phyloP scores from a whole-genome alignment of 2,888 invertebrate species.

The Aromia moschata region DNA sequence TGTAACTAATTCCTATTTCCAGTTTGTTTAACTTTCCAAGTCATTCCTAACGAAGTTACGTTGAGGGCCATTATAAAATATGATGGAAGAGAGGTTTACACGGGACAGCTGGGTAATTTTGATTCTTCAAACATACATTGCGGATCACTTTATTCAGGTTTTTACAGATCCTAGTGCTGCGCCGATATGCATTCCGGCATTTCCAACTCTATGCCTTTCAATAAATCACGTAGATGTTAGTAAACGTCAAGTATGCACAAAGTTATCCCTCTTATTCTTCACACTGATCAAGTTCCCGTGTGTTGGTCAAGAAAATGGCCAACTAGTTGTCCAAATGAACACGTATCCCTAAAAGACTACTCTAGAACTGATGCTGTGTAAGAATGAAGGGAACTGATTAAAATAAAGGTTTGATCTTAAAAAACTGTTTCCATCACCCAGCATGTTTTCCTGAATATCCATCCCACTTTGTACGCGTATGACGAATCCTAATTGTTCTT shows the following conservation, averaged over 20 bases:
- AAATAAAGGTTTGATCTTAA: too few relatives aligned
- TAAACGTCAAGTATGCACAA: conserved; percentile 41
- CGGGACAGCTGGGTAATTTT: conserved; percentile 40
- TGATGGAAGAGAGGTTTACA: conserved; percentile 33
- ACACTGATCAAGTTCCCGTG: conserved; percentile 45
- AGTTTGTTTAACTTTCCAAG: conserved; percentile 36
- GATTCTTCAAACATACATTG: not conserved
- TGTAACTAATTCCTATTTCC: conserved; percentile 27
- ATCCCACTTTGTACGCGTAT: too few relatives aligned
- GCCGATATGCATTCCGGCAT: conserved; percentile 38
- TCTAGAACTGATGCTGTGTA: too few relatives aligned
- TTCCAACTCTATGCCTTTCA: conserved; percentile 38
- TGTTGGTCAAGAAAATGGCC: conserved; percentile 35
- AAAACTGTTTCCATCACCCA: too few relatives aligned
- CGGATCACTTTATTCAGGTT: too few relatives aligned
- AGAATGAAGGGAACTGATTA: too few relatives aligned
- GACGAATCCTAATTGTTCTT: too few relatives aligned
- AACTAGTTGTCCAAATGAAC: conserved; percentile 34
- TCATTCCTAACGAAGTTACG: conserved; percentile 39
- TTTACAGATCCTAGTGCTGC: conserved; percentile 43
- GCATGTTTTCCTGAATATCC: too few relatives aligned
- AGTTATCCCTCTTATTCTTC: conserved; percentile 35
- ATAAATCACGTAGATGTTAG: conserved; percentile 43
- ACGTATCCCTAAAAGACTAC: conserved; percentile 30
- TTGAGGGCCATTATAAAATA: conserved; percentile 30